Conservation (phyloP, 1,140 invertebrate genomes). For the Microplitis mediator region DNA sequence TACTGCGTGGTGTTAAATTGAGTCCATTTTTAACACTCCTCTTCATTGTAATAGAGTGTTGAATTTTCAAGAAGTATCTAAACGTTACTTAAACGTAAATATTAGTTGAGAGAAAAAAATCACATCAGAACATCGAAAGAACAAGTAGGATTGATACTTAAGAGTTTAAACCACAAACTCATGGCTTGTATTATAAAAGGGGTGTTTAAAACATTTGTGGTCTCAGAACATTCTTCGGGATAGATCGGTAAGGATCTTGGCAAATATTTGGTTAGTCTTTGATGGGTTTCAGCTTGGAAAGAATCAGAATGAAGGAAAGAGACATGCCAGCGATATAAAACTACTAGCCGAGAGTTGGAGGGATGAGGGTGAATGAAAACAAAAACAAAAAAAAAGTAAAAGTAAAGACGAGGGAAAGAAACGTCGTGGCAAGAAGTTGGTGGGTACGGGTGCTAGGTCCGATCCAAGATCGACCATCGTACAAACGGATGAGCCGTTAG, state of each 20-base stretch:
- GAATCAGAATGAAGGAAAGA: constrained; percentile 3
- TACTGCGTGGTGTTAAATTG: too few species aligned
- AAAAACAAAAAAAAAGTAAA: neutral
- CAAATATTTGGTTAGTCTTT: constrained; percentile 61
- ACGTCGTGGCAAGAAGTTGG: constrained; percentile 27
- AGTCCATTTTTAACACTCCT: too few species aligned
- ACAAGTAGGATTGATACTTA: constrained; percentile 38
- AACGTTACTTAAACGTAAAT: neutral
- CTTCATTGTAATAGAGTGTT: neutral
- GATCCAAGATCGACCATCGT: constrained; percentile 31
- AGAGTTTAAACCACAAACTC: constrained; percentile 25
- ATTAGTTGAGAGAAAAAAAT: constrained; percentile 23
- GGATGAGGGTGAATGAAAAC: constrained; percentile 22
- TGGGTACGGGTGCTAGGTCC: constrained; percentile 7
- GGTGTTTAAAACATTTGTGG: constrained; percentile 46
- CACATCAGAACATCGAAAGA: neutral
- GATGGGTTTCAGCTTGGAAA: constrained; percentile 30
- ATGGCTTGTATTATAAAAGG: neutral
- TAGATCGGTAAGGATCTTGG: constrained; percentile 46
- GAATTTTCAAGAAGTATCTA: neutral
- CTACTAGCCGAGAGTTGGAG: neutral
- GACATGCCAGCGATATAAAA: constrained; percentile 2
- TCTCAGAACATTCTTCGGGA: constrained; percentile 16
- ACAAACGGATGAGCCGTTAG: constrained; percentile 54
- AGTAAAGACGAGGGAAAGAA: neutral